Evolutionary conservation across 2,888 invertebrate species (phyloP).

Genomic region (Hanleya hanleyi): DNA sequence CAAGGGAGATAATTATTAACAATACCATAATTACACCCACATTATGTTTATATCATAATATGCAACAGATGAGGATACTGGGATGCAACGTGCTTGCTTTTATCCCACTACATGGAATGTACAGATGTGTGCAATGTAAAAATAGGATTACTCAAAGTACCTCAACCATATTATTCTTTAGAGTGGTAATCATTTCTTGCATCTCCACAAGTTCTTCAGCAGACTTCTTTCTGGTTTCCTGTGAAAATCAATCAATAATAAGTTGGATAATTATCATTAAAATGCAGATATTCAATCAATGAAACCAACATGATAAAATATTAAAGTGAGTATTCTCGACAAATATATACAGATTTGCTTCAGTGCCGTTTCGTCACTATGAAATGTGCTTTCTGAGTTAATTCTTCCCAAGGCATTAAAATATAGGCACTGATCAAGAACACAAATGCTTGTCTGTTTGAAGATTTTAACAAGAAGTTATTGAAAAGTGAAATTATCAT

Average conservation of each 20-base stretch:
- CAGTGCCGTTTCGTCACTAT: too few species aligned
- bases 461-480: neutral
- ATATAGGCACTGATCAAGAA: neutral
- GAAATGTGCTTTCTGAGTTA: neutral
- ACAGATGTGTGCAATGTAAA: too few species aligned
- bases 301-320: too few species aligned
- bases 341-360: neutral
- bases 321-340: too few species aligned
- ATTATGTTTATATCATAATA: too few species aligned
- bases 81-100: too few species aligned
- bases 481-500: neutral
- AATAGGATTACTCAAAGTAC: conserved; percentile 30
- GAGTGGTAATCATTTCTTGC: conserved; percentile 70
- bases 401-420: neutral
- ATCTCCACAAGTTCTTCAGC: conserved; percentile 78
- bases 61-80: too few species aligned
- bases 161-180: conserved; percentile 57
- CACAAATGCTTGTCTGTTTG: too few species aligned
- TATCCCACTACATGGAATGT: too few species aligned
- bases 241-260: conserved; percentile 16
- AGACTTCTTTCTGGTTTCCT: conserved; percentile 73
- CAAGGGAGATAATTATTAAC: too few species aligned
- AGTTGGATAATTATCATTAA: neutral
- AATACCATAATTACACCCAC: too few species aligned
- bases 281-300: too few species aligned